phyloP scores from a whole-genome alignment of 1,140 invertebrate species.

The Anthonomus grandis region DNA sequence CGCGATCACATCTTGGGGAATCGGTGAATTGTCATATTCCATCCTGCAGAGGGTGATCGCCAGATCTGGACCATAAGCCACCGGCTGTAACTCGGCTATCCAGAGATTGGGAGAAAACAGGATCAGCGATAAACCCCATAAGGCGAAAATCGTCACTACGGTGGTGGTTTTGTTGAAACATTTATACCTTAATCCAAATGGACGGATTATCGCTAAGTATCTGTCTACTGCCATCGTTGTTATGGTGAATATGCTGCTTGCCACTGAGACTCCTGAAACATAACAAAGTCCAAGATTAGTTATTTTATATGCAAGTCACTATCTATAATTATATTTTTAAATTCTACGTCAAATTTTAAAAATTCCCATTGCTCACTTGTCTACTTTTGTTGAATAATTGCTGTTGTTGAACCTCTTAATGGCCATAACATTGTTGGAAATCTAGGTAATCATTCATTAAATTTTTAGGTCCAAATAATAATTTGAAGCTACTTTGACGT shows the following conservation, averaged over 20 bases:
- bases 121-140: conserved; percentile 64
- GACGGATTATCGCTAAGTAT: conserved; percentile 70
- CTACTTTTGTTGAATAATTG: no score
- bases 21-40: conserved; percentile 48
- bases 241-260: conserved; percentile 74
- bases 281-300: no score
- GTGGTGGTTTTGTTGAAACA: conserved; percentile 65
- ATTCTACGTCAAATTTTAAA: no score
- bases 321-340: no score
- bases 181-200: conserved; percentile 59
- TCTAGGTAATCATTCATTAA: no score
- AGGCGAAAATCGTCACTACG: conserved; percentile 56
- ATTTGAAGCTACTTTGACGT: no score
- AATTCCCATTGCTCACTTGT: no score
- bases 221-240: conserved; percentile 74
- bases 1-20: conserved; percentile 56
- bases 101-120: conserved; percentile 60
- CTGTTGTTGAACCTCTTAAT: no score
- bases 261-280: conserved; percentile 69
- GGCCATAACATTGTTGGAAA: no score
- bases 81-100: conserved; percentile 12
- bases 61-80: conserved; percentile 2
- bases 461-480: no score
- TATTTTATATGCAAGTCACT: no score
- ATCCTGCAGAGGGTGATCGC: conserved; percentile 54